Evolutionary conservation across 2,797 vertebrate species (phyloP).

Genomic region (Helostoma temminkii): DNA sequence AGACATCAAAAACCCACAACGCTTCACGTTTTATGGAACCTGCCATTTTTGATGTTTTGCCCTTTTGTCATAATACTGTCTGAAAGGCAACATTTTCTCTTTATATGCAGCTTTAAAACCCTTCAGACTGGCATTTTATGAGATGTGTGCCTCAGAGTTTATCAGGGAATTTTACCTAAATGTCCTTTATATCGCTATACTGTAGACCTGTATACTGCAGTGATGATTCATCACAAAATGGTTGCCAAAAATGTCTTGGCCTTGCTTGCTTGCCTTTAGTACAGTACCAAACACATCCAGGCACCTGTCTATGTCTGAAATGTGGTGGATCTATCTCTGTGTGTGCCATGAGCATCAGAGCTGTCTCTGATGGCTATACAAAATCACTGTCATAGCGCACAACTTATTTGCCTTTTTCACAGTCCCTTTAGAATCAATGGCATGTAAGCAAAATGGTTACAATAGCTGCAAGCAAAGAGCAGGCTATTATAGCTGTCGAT

Average conservation of each 20-base stretch:
- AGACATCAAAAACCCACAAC: slow-evolving; percentile 26
- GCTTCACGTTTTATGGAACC: slow-evolving; percentile 39
- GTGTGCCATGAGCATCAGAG: slow-evolving; percentile 36
- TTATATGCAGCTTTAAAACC: slow-evolving; percentile 41
- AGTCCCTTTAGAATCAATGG: slow-evolving; percentile 35
- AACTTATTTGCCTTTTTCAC: slow-evolving; percentile 48
- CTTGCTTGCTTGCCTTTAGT: slow-evolving; percentile 43
- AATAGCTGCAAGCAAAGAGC: slow-evolving; percentile 43
- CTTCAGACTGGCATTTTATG: slow-evolving; percentile 37
- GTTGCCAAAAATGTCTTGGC: slow-evolving; percentile 46
- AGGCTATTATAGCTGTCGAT: slow-evolving; percentile 43
- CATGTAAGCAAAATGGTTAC: slow-evolving; percentile 47
- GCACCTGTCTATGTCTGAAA: slow-evolving; percentile 49
- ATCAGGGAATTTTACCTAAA: slow-evolving; percentile 56
- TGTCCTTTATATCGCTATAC: slow-evolving; percentile 32
- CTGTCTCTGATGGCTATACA: slow-evolving; percentile 50
- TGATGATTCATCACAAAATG: slow-evolving; percentile 55
- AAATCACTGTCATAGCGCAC: slow-evolving; percentile 29
- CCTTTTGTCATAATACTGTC: slow-evolving; percentile 17
- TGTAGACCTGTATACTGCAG: slow-evolving; percentile 28
- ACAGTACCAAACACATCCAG: slow-evolving; percentile 39
- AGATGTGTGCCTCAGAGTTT: slow-evolving; percentile 36
- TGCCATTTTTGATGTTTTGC: slow-evolving; percentile 23
- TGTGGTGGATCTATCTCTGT: slow-evolving; percentile 38
- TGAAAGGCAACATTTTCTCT: slow-evolving; percentile 34